These are phyloP conservation scores for Lonchura striata DNA, from an alignment of 2,113 vertebrate genomes.

Conservation along the genomic window DNA sequence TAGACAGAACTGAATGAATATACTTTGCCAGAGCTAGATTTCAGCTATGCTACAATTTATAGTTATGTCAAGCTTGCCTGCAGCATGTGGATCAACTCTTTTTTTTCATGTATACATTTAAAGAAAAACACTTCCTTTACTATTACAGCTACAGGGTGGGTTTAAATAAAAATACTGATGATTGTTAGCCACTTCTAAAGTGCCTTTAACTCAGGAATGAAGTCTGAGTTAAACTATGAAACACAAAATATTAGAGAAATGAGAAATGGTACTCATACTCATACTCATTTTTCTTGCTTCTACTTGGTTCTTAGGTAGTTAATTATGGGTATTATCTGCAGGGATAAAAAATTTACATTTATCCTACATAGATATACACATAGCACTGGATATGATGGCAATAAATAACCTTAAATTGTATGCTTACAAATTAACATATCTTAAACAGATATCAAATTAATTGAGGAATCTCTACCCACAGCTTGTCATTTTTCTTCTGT, in stretches of 20 bases:
- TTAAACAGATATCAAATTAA: neutral
- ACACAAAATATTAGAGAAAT: neutral
- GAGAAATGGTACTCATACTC: fast-evolving
- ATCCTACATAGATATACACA: neutral
- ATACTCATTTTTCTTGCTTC: neutral
- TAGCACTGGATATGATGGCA: neutral
- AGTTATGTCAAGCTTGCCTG: neutral
- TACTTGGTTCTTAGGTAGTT: neutral
- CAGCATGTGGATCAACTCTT: neutral
- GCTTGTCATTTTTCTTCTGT: neutral
- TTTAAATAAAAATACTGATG: neutral
- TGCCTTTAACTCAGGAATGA: neutral
- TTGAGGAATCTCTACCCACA: neutral
- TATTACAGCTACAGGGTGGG: neutral
- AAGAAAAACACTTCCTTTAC: neutral
- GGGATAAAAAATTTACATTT: neutral
- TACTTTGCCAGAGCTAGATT: neutral
- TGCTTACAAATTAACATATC: neutral
- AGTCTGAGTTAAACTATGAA: neutral
- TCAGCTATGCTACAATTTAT: neutral
- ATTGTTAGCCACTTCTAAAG: neutral
- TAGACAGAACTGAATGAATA: neutral
- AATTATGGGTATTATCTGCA: neutral
- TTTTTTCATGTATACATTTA: neutral
- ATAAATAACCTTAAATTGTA: neutral